Percentiles rank a stretch among this genome's conserved stretches.
Evolutionary conservation across 2,113 vertebrate genomes (phyloP).

Genomic region (Leuciscus idus): DNA sequence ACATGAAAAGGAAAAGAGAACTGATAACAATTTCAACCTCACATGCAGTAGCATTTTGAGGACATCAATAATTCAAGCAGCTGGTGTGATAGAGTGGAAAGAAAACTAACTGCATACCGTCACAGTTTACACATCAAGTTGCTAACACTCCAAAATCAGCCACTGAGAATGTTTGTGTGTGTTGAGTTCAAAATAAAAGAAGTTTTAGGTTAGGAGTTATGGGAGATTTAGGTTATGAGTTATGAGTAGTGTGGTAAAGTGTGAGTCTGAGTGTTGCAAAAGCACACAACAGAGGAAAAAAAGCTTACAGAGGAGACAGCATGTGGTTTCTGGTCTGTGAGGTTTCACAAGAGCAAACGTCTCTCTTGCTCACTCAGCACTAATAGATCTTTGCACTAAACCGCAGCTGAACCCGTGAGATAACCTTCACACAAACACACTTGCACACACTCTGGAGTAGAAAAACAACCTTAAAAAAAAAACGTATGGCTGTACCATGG

Average conservation of each 20-base stretch:
- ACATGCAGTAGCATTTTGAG: slow-evolving; percentile 24
- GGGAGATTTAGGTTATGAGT: slow-evolving; percentile 12
- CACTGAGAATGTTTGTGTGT: neutral
- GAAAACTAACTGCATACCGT: neutral
- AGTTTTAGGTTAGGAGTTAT: neutral
- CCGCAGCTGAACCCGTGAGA: slow-evolving; percentile 72
- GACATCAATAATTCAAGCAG: slow-evolving; percentile 20
- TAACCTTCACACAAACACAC: slow-evolving; percentile 57
- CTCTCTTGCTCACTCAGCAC: slow-evolving; percentile 76
- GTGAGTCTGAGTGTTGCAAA: neutral
- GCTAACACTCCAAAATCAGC: neutral
- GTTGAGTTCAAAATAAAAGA: neutral
- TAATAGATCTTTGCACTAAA: slow-evolving; percentile 71
- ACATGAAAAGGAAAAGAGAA: slow-evolving; percentile 36
- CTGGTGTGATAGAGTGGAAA: neutral
- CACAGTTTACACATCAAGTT: slow-evolving; percentile 28
- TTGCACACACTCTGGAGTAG: slow-evolving; percentile 28
- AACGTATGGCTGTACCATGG: slow-evolving; percentile 48
- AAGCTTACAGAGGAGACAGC: slow-evolving; percentile 66
- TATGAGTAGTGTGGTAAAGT: slow-evolving; percentile 14
- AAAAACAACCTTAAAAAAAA: slow-evolving; percentile 52
- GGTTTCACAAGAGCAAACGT: slow-evolving; percentile 71
- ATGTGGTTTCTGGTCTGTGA: slow-evolving; percentile 79
- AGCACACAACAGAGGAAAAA: slow-evolving; percentile 24
- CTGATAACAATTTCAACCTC: slow-evolving; percentile 37